These are phyloP conservation scores for Neoniphon sammara DNA, from an alignment of 2,797 vertebrate genomes.

Conservation along the genomic window DNA sequence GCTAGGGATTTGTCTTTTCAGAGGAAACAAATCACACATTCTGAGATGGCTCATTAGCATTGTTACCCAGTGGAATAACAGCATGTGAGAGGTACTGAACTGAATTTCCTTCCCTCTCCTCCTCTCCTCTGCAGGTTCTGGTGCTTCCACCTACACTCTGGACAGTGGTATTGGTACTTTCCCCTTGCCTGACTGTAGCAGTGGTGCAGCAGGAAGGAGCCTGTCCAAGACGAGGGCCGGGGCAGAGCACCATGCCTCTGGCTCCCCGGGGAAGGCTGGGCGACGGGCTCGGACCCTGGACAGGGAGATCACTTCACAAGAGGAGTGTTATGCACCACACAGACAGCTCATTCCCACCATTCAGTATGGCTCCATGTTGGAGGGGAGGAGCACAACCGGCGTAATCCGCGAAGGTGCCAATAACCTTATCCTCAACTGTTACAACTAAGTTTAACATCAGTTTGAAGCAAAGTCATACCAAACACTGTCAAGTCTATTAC, in stretches of 20 bases:
- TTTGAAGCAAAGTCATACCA: not conserved
- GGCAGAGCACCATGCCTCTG: conserved; percentile 82
- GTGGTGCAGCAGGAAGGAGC: conserved; percentile 86
- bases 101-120: not conserved
- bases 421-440: not conserved
- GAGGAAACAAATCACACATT: not conserved
- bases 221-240: conserved; percentile 87
- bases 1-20: not conserved
- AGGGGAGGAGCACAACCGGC: conserved; percentile 75
- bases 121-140: conserved; percentile 82
- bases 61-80: not conserved
- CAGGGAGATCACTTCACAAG: conserved; percentile 87
- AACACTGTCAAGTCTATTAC: not conserved
- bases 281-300: conserved; percentile 94
- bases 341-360: conserved; percentile 82
- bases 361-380: conserved; percentile 79
- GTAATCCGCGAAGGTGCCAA: conserved; percentile 83
- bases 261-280: conserved; percentile 82
- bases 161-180: conserved; percentile 98
- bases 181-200: conserved; percentile 91
- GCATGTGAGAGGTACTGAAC: not conserved
- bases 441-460: not conserved
- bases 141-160: conserved; percentile 93
- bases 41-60: not conserved
- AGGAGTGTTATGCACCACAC: conserved; percentile 83